A percentile compares a stretch with the other conserved stretches of the same genome.
Conservation (phyloP, 2,888 invertebrate genomes). For the Alcis repandata region DNA sequence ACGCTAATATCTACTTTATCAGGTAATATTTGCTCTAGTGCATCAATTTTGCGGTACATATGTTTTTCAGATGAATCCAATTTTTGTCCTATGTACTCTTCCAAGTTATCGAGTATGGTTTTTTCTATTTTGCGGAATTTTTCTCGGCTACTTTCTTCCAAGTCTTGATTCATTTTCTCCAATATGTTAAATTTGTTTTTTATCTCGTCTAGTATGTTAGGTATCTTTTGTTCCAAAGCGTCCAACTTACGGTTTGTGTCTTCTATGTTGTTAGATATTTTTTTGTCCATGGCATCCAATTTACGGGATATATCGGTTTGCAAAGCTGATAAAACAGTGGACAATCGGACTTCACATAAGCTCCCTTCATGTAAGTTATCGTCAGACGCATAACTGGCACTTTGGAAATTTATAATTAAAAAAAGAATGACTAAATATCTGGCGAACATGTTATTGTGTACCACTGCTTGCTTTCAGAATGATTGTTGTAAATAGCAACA, state of each 20-base stretch:
- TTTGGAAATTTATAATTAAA: background rate
- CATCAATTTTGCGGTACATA: background rate
- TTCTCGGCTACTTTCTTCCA: background rate
- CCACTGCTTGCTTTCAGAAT: background rate
- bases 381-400: background rate
- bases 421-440: background rate
- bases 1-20: background rate
- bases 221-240: background rate
- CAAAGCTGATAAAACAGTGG: background rate
- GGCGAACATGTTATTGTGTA: background rate
- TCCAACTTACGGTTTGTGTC: conserved; percentile 3
- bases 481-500: too few relatives aligned
- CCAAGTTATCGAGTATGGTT: background rate
- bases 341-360: background rate
- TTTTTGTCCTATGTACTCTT: background rate
- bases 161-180: too few relatives aligned
- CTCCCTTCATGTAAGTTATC: background rate
- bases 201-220: background rate
- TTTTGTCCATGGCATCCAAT: background rate
- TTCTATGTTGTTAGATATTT: background rate
- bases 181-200: background rate
- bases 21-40: background rate
- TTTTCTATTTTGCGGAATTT: background rate
- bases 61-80: background rate
- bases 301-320: background rate